phyloP scores from a whole-genome alignment of 2,797 vertebrate genomes.

The Novumbra hubbsi region DNA sequence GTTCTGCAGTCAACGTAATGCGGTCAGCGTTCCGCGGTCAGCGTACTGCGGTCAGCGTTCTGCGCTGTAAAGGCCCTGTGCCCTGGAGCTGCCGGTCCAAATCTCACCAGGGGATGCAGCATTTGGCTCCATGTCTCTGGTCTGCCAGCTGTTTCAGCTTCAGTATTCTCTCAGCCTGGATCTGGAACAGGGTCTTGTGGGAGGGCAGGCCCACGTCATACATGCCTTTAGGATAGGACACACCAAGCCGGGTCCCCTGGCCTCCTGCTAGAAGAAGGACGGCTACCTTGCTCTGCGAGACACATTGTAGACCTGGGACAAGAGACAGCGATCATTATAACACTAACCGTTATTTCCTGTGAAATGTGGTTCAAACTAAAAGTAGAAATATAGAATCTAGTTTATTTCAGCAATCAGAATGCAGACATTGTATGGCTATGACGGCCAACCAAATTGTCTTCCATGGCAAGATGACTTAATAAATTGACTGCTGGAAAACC shows the following conservation, averaged over 20 bases:
- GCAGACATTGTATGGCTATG: neutral
- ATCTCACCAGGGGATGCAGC: conserved; percentile 90
- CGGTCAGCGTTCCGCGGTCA: neutral
- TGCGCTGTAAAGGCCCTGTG: neutral
- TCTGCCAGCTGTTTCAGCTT: conserved; percentile 87
- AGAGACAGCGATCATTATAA: conserved; percentile 6
- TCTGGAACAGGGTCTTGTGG: conserved; percentile 95
- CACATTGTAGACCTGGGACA: conserved; percentile 66
- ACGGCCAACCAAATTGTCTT: neutral
- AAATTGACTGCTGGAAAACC: neutral
- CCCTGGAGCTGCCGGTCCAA: neutral
- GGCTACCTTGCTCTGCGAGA: conserved; percentile 85
- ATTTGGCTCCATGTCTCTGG: conserved; percentile 74
- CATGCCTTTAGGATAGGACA: conserved; percentile 96
- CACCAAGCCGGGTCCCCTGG: conserved; percentile 93
- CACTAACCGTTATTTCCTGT: neutral
- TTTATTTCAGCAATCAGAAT: neutral
- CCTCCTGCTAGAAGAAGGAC: conserved; percentile 90
- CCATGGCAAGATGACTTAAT: conserved; percentile 8
- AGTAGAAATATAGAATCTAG: neutral
- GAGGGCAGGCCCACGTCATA: conserved; percentile 92
- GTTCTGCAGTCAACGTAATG: neutral
- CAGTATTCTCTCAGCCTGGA: conserved; percentile 92
- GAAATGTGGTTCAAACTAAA: neutral
- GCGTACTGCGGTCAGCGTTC: neutral